Percentiles rank a stretch among this genome's conserved stretches.
Conservation (phyloP, 2,113 vertebrate genomes). For the Xenopus tropicalis region UCB_Xtro_10.0 CM004445.2:111757001-111757500, state of each 20-base stretch:
- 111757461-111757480: no score
- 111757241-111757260: constrained; percentile 89
- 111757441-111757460: no score
- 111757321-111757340: no score
- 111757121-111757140: constrained; percentile 94
- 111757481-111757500: no score
- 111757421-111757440: no score
- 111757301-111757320: no score
- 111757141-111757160: constrained; percentile 94
- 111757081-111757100: neutral
- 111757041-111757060: neutral
- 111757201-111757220: constrained; percentile 79
- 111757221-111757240: constrained; percentile 95
- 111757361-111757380: no score
- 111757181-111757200: constrained; percentile 75
- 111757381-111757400: no score
- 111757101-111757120: constrained; percentile 74
- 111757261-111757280: constrained; percentile 86
- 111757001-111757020: constrained; percentile 92
- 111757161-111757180: constrained; percentile 88
- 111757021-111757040: constrained; percentile 96
- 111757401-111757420: no score
- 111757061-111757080: neutral
- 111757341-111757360: no score
- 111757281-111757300: constrained; percentile 53